Evolutionary conservation across 2,888 invertebrate genomes (phyloP).

Genomic region (Drosophila paranaensis): DNA sequence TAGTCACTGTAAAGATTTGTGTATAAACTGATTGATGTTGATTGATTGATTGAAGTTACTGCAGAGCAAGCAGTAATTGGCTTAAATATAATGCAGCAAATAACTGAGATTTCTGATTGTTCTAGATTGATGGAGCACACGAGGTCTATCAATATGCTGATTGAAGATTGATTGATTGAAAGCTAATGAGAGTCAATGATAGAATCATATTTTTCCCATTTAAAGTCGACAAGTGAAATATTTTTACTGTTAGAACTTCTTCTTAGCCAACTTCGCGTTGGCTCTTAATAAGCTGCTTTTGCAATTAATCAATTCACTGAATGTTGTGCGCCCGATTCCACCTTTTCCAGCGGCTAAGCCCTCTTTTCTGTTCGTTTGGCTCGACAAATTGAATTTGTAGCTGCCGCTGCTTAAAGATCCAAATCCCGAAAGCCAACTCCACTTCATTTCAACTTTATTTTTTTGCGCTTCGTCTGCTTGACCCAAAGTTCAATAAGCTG

Average conservation of each 20-base stretch:
- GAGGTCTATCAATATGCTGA: no score
- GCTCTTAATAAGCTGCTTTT: conserved; percentile 43
- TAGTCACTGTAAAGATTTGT: no score
- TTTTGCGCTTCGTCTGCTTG: conserved; percentile 9
- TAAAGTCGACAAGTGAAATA: neutral
- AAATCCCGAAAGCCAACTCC: conserved; percentile 54
- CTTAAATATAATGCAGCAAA: no score
- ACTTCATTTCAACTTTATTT: conserved; percentile 42
- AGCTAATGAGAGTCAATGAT: neutral
- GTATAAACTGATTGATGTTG: neutral
- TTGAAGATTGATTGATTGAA: neutral
- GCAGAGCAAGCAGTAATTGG: no score
- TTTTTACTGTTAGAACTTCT: conserved; percentile 1
- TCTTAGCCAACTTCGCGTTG: neutral
- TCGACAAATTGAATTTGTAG: conserved; percentile 66
- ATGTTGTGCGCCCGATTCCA: conserved; percentile 24
- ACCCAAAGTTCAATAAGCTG: conserved; percentile 76
- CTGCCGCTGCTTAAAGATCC: conserved; percentile 49
- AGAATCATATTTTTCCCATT: neutral
- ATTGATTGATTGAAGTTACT: neutral
- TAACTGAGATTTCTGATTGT: neutral
- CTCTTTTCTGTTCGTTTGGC: conserved; percentile 3
- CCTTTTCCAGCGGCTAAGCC: neutral
- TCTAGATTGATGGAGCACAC: neutral
- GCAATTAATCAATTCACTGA: conserved; percentile 58